phyloP scores from a whole-genome alignment of 2,888 invertebrate genomes.

The Drosophila merina region DNA sequence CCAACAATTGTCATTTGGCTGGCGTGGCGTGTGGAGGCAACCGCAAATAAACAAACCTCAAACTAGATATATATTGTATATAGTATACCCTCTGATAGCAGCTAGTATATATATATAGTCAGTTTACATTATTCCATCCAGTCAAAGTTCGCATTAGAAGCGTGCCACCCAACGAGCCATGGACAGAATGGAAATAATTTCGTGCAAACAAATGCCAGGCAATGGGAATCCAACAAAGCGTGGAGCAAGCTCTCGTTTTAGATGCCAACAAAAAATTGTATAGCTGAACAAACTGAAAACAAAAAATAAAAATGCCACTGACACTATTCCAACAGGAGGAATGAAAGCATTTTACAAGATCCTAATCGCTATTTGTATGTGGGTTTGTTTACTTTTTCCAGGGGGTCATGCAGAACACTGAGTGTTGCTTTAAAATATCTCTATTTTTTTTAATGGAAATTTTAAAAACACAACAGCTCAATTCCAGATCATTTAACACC shows the following conservation, averaged over 20 bases:
- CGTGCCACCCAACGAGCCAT: constrained; percentile 6
- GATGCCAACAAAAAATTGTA: constrained; percentile 10
- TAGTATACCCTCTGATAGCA: constrained; percentile 18
- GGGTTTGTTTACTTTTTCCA: constrained; percentile 5
- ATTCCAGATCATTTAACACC: constrained; percentile 11
- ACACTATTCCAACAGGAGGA: constrained; percentile 26
- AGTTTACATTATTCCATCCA: constrained; percentile 24
- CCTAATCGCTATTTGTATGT: constrained; percentile 29
- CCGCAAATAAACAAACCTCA: constrained; percentile 15
- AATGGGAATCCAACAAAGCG: constrained; percentile 24
- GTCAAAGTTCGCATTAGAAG: constrained; percentile 72
- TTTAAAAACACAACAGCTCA: background rate
- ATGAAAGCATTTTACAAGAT: constrained; percentile 41
- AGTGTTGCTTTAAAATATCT: too few relatives aligned
- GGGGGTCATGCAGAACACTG: background rate
- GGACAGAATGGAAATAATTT: constrained; percentile 31
- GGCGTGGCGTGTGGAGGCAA: constrained; percentile 27
- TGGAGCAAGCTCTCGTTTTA: constrained; percentile 18
- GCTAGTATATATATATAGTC: constrained; percentile 5
- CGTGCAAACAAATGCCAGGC: constrained; percentile 37
- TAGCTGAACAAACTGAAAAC: constrained; percentile 10
- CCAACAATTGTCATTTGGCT: constrained; percentile 52
- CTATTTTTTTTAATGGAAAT: too few relatives aligned
- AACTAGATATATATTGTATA: constrained; percentile 7
- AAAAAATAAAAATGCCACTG: constrained; percentile 32